Conservation (phyloP, 2,113 vertebrate species). For the Hyla sarda region DNA sequence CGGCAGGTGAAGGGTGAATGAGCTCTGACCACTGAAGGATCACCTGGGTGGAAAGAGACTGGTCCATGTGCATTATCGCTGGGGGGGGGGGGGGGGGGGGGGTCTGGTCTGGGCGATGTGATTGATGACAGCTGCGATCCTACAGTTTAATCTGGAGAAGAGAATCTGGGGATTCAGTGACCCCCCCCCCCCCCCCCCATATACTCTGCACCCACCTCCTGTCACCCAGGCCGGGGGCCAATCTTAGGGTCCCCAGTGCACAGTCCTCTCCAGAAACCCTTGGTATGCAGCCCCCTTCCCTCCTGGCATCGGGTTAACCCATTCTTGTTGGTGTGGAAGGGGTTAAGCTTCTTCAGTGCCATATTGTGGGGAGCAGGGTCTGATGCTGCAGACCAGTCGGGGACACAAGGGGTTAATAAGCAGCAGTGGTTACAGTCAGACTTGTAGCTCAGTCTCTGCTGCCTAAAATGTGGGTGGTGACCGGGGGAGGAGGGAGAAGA, state of each 20-base stretch:
- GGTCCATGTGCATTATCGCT: background rate
- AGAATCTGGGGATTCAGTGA: no score
- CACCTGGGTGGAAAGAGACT: background rate
- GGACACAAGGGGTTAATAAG: slow-evolving; percentile 24
- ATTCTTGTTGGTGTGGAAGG: background rate
- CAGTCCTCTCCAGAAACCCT: background rate
- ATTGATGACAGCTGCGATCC: no score
- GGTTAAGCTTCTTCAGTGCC: background rate
- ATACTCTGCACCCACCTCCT: background rate
- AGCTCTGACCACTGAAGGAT: background rate
- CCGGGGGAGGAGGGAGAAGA: background rate
- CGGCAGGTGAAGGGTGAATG: background rate
- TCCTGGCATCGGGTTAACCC: background rate
- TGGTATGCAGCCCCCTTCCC: background rate
- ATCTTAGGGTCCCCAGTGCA: background rate
- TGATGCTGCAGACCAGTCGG: background rate
- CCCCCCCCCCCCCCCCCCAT: background rate
- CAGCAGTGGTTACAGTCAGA: background rate
- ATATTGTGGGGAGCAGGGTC: background rate
- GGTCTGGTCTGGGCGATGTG: no score
- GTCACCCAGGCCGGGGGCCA: background rate
- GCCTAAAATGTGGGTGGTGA: slow-evolving; percentile 12
- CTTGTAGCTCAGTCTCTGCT: slow-evolving; percentile 3
- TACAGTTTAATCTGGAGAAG: no score
- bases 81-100: no score